A percentile compares a stretch with the other conserved stretches of the same genome.
phyloP scores from a whole-genome alignment of 2,888 invertebrate species.

The Bombylius discolor region DNA sequence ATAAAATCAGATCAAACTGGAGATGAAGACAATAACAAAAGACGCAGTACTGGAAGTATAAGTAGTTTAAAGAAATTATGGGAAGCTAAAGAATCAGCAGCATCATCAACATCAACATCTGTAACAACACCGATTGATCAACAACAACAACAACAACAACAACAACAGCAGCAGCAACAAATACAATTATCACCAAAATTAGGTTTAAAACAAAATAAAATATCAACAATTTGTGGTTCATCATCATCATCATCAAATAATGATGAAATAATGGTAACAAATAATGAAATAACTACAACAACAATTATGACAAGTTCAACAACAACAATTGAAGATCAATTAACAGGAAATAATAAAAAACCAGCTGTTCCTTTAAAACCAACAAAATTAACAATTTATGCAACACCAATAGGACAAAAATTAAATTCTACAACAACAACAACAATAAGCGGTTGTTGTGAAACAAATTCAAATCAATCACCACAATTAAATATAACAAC shows the following conservation, averaged over 20 bases:
- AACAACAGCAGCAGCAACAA: constrained; percentile 44
- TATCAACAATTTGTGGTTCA: constrained; percentile 19
- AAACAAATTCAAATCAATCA: not conserved
- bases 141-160: constrained; percentile 10
- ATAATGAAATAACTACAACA: constrained; percentile 12
- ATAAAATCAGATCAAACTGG: constrained; percentile 30
- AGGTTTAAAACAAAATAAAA: not conserved
- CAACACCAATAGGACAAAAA: constrained; percentile 51
- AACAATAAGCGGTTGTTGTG: constrained; percentile 21
- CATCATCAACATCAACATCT: constrained; percentile 16
- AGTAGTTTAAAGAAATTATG: constrained; percentile 83
- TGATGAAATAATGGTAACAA: not conserved
- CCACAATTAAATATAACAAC: constrained; percentile 28
- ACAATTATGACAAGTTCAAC: constrained; percentile 3
- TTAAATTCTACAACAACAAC: constrained; percentile 15
- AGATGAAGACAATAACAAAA: constrained; percentile 49
- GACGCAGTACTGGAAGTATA: constrained; percentile 84
- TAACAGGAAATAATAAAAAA: constrained; percentile 37
- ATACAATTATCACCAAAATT: constrained; percentile 17
- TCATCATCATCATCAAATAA: constrained; percentile 9
- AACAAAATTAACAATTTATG: constrained; percentile 56
- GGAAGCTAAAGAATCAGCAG: constrained; percentile 62
- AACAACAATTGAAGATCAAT: constrained; percentile 9
- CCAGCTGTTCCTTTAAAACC: constrained; percentile 59
- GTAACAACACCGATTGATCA: constrained; percentile 16